A percentile compares a stretch with the other conserved stretches of the same genome.
Evolutionary conservation across 92 coral and sea anemone genomes (phyloP).

Genomic region (Siderastrea radians): DNA sequence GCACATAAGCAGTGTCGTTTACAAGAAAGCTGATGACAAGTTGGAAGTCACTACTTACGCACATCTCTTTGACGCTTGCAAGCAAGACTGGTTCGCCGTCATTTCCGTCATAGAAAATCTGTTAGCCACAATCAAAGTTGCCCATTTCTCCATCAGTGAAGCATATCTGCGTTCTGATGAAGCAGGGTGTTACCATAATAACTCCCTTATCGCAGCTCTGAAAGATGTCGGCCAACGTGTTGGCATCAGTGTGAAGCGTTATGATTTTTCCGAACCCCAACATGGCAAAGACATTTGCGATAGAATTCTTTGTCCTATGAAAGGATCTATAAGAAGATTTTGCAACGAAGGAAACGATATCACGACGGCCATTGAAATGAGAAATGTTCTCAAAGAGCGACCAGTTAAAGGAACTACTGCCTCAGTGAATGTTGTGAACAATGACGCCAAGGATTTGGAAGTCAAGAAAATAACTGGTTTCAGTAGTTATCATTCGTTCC

Average conservation of each 20-base stretch:
- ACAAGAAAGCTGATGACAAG: conserved; percentile 4
- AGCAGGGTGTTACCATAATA: conserved; percentile 75
- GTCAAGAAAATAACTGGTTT: conserved; percentile 59
- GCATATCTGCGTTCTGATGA: conserved; percentile 60
- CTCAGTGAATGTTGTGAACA: conserved; percentile 56
- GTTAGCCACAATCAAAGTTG: conserved; percentile 30
- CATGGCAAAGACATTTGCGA: conserved; percentile 69
- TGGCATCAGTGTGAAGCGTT: conserved; percentile 28
- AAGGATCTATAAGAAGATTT: conserved; percentile 36
- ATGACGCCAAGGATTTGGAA: conserved; percentile 36
- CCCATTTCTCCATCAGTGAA: conserved; percentile 30
- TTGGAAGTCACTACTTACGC: conserved; percentile 38
- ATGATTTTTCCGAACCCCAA: conserved; percentile 68
- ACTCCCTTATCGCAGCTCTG: conserved; percentile 43
- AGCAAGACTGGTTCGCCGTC: conserved; percentile 72
- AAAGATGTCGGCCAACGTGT: conserved; percentile 56
- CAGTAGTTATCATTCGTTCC: conserved; percentile 55
- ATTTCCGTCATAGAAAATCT: conserved; percentile 51
- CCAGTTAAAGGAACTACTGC: conserved; percentile 72
- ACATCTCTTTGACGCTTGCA: conserved; percentile 62
- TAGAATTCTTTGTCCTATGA: conserved; percentile 60
- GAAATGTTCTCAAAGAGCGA: conserved; percentile 45
- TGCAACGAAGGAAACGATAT: conserved; percentile 67
- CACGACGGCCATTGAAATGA: conserved; percentile 51
- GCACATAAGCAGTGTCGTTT: conserved; percentile 49